Evolutionary conservation across 2,113 vertebrate genomes (phyloP).

Genomic region (Phaetusa simplex): DNA sequence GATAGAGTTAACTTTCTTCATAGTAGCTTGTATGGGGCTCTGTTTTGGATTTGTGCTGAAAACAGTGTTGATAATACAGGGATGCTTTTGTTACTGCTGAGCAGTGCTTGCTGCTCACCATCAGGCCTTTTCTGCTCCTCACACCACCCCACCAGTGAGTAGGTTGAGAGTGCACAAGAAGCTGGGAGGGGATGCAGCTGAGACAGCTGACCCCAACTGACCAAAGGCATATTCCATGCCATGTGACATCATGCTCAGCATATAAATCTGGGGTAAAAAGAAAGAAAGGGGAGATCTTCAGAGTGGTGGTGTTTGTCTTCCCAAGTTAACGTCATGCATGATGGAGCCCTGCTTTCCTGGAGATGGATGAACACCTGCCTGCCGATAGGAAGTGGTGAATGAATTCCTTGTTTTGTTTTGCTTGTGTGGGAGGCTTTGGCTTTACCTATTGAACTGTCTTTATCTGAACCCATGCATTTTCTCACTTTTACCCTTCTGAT

Average conservation of each 20-base stretch:
- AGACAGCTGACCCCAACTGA: background rate
- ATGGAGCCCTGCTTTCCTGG: background rate
- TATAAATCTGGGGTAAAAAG: background rate
- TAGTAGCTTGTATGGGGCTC: background rate
- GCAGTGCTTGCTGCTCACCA: background rate
- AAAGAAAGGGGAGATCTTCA: fast-evolving
- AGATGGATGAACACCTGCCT: background rate
- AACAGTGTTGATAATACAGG: background rate
- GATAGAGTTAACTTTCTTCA: background rate
- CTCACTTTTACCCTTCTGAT: background rate
- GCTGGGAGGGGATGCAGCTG: background rate
- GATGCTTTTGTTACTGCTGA: background rate
- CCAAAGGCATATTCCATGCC: background rate
- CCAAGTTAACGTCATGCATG: fast-evolving
- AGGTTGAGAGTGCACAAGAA: background rate
- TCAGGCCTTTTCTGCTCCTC: background rate
- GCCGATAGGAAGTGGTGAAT: fast-evolving
- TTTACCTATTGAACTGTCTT: background rate
- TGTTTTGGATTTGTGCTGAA: background rate
- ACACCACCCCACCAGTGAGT: fast-evolving
- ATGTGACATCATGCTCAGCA: fast-evolving
- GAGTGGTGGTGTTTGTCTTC: fast-evolving
- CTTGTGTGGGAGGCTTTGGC: fast-evolving
- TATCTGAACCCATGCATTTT: background rate
- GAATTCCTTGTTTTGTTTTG: background rate